A percentile compares a stretch with the other conserved stretches of the same genome.
These are phyloP conservation scores for Trichoplax adhaerens DNA, from an alignment of 37 sponge, comb jelly and placozoan genomes.

Conservation along the genomic window DNA sequence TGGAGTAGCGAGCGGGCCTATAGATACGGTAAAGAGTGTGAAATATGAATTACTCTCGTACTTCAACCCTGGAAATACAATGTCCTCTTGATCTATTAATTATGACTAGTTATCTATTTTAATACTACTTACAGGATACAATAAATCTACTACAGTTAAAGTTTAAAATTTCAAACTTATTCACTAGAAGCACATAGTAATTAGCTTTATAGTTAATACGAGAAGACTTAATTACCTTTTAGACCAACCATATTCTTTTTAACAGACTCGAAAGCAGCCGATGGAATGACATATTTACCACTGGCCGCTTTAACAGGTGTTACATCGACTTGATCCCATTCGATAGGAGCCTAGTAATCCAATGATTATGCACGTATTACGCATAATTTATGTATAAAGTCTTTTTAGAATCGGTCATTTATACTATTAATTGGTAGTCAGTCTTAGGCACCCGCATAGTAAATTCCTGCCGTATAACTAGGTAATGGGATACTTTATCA, in stretches of 20 bases:
- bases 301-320: slow-evolving; percentile 26
- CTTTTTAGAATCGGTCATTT: no score
- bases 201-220: not conserved
- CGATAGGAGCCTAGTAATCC: slow-evolving; percentile 50
- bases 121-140: not conserved
- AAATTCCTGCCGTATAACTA: no score
- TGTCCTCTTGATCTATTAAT: no score
- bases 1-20: slow-evolving; percentile 90
- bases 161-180: not conserved
- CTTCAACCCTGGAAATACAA: no score
- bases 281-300: slow-evolving; percentile 67
- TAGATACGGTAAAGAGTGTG: not conserved
- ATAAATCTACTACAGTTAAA: not conserved
- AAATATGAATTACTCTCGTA: no score
- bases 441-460: no score
- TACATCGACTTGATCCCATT: slow-evolving; percentile 82
- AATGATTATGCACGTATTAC: no score
- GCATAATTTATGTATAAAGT: no score
- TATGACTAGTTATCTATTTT: no score
- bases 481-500: no score
- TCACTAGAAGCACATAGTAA: not conserved
- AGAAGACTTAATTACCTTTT: slow-evolving; percentile 40
- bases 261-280: slow-evolving; percentile 76
- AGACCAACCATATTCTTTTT: slow-evolving; percentile 85
- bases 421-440: no score